Conservation (phyloP, 2,113 vertebrate genomes). For the Laticauda colubrina region DNA sequence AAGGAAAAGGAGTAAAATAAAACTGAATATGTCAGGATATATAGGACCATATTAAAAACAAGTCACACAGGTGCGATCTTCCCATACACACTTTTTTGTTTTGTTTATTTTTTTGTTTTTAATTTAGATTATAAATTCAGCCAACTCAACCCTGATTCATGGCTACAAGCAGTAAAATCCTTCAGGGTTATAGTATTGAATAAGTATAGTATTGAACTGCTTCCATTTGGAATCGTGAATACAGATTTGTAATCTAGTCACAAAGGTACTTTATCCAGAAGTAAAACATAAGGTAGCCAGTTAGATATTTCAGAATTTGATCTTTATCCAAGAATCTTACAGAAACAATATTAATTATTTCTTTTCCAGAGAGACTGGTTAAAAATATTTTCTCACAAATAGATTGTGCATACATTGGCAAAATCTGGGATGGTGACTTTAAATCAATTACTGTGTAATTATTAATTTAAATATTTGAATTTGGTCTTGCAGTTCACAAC, state of each 20-base stretch:
- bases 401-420: neutral
- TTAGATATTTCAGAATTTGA: neutral
- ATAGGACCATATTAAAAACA: neutral
- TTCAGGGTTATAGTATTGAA: neutral
- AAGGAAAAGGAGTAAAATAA: constrained; percentile 37
- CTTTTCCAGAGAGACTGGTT: neutral
- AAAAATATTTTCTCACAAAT: neutral
- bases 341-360: neutral
- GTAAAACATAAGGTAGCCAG: neutral
- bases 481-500: neutral
- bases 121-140: neutral
- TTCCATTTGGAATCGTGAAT: neutral
- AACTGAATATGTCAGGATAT: neutral
- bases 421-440: neutral
- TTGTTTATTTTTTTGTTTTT: neutral
- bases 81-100: neutral
- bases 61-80: neutral
- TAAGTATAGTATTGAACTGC: neutral
- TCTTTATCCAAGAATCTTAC: neutral
- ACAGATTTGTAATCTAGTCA: neutral
- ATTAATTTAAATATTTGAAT: neutral
- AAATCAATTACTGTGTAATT: neutral
- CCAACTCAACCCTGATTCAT: neutral
- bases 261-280: neutral
- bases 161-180: neutral